These are phyloP conservation scores for Tenthredo mesomela DNA, from an alignment of 2,888 invertebrate species.

Conservation along the genomic window DNA sequence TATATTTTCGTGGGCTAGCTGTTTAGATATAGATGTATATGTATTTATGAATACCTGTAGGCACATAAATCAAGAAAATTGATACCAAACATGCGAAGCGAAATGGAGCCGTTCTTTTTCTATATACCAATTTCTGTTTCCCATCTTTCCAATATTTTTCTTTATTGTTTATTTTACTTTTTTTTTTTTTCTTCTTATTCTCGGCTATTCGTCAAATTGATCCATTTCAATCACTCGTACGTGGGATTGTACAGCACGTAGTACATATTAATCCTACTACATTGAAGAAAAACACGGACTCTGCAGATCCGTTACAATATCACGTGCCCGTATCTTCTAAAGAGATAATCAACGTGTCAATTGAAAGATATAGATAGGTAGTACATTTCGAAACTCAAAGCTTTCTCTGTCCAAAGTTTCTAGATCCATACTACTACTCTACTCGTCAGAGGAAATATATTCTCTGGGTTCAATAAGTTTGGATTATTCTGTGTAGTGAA, in stretches of 20 bases:
- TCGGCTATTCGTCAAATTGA: background rate
- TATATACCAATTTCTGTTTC: background rate
- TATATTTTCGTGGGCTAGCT: background rate
- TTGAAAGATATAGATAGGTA: background rate
- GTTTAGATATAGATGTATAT: background rate
- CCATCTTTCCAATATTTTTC: background rate
- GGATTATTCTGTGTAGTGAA: background rate
- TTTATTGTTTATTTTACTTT: background rate
- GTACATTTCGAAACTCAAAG: background rate
- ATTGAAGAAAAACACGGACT: background rate
- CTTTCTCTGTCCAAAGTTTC: background rate
- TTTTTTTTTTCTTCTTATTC: background rate
- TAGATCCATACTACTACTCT: background rate
- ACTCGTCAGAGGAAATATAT: background rate
- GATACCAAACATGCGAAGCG: constrained; percentile 5
- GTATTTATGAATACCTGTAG: background rate
- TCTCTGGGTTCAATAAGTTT: background rate
- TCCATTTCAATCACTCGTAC: constrained; percentile 17
- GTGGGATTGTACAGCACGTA: background rate
- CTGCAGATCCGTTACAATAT: background rate
- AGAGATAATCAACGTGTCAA: constrained; percentile 4
- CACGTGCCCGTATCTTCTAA: background rate
- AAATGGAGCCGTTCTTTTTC: background rate
- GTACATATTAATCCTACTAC: background rate
- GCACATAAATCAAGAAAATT: constrained; percentile 1